Evolutionary conservation across 1,140 invertebrate species (phyloP), one percentile per base, ranked within the genome.

Genomic region (Camponotus floridanus): DNA sequence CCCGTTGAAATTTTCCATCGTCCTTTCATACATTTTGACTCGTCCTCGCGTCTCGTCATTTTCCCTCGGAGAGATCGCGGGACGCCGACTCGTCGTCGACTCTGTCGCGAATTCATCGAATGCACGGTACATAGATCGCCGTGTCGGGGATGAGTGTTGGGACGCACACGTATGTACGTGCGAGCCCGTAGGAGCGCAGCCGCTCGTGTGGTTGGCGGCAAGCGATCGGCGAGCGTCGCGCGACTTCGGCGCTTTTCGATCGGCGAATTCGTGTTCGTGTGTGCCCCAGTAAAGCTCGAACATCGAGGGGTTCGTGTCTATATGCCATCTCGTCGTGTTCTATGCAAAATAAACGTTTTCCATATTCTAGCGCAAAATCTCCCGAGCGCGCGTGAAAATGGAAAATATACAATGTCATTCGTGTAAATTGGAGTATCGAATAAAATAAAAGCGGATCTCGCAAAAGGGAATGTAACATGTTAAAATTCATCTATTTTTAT

Each of bases 211-310:
- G 26, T 26, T 55, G 51, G 65, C 79, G 68, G 55, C 42, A 26
- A 73, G 68, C 79, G 79, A 31, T 83, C 79, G 79, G 79, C 39
- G 7, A 83, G 5, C n/a, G 13, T 83, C 79, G 79, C 74, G 13
- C 8, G 18, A 83, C 79, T 61, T 74, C 79, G 79, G 68, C 31
- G 48, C 68, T 83, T 83, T 83, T 83, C 79, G 79, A 83, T 74
- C 79, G 68, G 79, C 55, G 68, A 83, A 62, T 62, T 83, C 42
- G 21, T 36, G 26, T 26, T 26, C 26, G 26, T 26, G 26, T 26
- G 55, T 83, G 79, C 18, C 68, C 68, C 79, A 74, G 68, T 83
- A 83, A 83, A 83, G 55, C 79, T 42, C 62, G 45, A 42, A 39
- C 68, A 36, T 39, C 9, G 68, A 83, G 68, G 15, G 48, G 61